These are phyloP conservation scores for Esox niger DNA, from an alignment of 2,113 vertebrate genomes.

Conservation along the genomic window DNA sequence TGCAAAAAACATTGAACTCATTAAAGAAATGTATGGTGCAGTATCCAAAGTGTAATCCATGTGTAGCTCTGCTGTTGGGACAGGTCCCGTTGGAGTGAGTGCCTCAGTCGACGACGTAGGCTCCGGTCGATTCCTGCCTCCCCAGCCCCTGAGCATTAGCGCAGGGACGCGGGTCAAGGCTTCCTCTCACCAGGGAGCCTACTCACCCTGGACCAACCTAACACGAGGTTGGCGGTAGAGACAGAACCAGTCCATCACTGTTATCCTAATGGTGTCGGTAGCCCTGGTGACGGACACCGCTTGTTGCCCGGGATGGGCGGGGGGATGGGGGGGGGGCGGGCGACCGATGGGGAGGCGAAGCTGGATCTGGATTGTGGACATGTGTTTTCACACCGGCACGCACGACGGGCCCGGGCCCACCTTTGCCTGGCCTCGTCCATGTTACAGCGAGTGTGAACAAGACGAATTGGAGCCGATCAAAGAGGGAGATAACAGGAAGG, in stretches of 20 bases:
- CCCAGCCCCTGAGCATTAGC: too few relatives aligned
- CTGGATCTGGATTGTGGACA: slow-evolving; percentile 9
- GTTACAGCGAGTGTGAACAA: slow-evolving; percentile 44
- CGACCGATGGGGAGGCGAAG: background rate
- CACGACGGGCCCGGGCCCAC: background rate
- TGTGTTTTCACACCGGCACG: slow-evolving; percentile 1
- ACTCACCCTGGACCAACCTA: too few relatives aligned
- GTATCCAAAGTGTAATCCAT: background rate
- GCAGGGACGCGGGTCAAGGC: too few relatives aligned
- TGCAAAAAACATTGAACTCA: too few relatives aligned
- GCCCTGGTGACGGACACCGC: slow-evolving; percentile 25
- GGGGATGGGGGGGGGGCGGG: background rate
- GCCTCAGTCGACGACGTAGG: too few relatives aligned
- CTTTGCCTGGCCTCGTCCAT: slow-evolving; percentile 22
- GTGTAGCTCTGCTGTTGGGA: too few relatives aligned
- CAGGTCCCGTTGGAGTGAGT: too few relatives aligned
- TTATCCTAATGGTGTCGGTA: background rate
- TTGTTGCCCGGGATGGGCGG: background rate
- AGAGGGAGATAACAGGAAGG: slow-evolving; percentile 25
- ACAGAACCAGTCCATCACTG: background rate
- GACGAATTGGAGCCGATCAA: slow-evolving; percentile 33
- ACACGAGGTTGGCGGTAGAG: background rate
- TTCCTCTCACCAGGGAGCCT: too few relatives aligned
- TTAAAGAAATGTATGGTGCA: too few relatives aligned
- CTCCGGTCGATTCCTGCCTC: too few relatives aligned